Conservation (phyloP, 2,888 invertebrate species). For the Deilephila porcellus region DNA sequence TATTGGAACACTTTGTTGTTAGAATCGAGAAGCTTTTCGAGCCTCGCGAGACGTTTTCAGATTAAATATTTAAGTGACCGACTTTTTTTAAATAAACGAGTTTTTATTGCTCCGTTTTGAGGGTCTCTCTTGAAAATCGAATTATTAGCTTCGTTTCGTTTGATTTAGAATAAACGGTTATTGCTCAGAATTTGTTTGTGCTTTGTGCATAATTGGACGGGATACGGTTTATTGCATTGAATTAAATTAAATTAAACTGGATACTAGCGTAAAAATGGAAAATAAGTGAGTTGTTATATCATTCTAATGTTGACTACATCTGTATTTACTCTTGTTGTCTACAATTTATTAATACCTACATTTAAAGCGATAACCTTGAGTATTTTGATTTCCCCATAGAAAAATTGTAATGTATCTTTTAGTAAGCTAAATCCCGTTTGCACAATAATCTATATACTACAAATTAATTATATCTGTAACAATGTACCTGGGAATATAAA, state of each 20-base stretch:
- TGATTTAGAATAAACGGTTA: background rate
- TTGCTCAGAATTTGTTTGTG: background rate
- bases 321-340: no score
- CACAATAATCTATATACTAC: no score
- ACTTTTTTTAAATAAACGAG: background rate
- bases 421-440: no score
- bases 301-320: no score
- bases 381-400: no score
- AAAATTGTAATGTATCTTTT: no score
- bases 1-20: constrained; percentile 50
- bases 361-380: no score
- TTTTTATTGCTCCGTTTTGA: constrained; percentile 1
- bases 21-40: constrained; percentile 35
- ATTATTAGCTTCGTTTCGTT: constrained; percentile 32
- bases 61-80: constrained; percentile 37
- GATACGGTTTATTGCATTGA: background rate
- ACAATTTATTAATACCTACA: no score
- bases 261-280: no score
- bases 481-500: background rate
- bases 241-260: no score
- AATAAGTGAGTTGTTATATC: no score
- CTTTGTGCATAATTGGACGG: background rate
- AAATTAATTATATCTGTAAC: no score
- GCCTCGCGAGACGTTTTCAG: constrained; percentile 31
- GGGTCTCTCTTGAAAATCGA: constrained; percentile 14